phyloP scores from a whole-genome alignment of 1,140 invertebrate genomes.

The Apis laboriosa region DNA sequence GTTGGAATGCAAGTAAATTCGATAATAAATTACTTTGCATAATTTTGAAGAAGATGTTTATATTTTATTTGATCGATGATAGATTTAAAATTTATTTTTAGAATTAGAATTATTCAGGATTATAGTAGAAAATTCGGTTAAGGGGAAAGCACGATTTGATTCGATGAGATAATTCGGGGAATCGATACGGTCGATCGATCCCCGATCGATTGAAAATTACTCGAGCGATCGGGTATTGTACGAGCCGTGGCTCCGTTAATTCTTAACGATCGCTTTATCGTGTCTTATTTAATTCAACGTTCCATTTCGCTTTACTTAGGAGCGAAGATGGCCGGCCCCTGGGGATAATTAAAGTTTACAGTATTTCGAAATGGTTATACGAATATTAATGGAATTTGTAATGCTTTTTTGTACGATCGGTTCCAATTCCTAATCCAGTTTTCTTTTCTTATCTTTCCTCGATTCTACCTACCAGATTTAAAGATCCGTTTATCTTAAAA shows the following conservation, averaged over 20 bases:
- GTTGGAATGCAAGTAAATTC: not conserved
- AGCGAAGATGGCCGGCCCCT: slow-evolving; percentile 29
- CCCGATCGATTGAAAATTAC: slow-evolving; percentile 48
- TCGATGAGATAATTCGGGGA: not conserved
- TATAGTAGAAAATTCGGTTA: too few relatives aligned
- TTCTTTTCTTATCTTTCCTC: not conserved
- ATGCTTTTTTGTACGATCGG: slow-evolving; percentile 68
- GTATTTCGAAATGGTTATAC: slow-evolving; percentile 68
- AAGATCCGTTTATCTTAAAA: not conserved
- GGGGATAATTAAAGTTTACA: slow-evolving; percentile 74
- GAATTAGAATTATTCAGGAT: too few relatives aligned
- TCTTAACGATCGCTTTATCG: slow-evolving; percentile 66
- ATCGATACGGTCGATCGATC: slow-evolving; percentile 10
- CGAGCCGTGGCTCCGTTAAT: slow-evolving; percentile 58
- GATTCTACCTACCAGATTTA: not conserved
- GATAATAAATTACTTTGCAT: too few relatives aligned
- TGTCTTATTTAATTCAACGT: slow-evolving; percentile 72
- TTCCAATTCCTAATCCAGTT: slow-evolving; percentile 39
- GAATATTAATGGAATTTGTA: slow-evolving; percentile 78
- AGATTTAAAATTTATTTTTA: too few relatives aligned
- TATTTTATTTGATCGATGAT: too few relatives aligned
- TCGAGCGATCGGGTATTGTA: not conserved
- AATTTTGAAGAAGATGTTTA: too few relatives aligned
- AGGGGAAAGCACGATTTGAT: not conserved
- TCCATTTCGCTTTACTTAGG: slow-evolving; percentile 62